A percentile compares a stretch with the other conserved stretches of the same genome.
phyloP scores from a whole-genome alignment of 2,797 vertebrate genomes.

The Acanthurus leucopareius region DNA sequence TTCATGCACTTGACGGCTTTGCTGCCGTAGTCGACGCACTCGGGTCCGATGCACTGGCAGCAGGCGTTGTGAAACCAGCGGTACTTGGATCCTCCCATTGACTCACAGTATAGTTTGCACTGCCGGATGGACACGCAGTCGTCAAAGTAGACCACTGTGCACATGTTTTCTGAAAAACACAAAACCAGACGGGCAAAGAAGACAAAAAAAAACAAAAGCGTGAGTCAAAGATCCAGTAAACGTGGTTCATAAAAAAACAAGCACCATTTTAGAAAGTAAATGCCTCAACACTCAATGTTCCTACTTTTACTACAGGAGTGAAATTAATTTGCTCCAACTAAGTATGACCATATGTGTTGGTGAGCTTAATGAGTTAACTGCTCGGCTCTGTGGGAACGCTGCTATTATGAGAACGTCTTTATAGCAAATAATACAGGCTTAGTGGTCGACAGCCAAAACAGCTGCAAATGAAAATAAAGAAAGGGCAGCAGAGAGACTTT shows the following conservation, averaged over 20 bases:
- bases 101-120: slow-evolving; percentile 98
- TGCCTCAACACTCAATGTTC: slow-evolving; percentile 51
- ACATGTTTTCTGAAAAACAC: slow-evolving; percentile 91
- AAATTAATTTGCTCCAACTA: slow-evolving; percentile 51
- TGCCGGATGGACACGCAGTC: slow-evolving; percentile 99
- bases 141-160: slow-evolving; percentile 98
- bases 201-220: not conserved
- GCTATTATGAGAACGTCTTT: slow-evolving; percentile 51
- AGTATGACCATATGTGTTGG: slow-evolving; percentile 63
- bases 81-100: slow-evolving; percentile 99
- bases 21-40: slow-evolving; percentile 98
- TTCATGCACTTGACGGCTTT: slow-evolving; percentile 97
- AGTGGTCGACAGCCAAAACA: slow-evolving; percentile 50
- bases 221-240: slow-evolving; percentile 63
- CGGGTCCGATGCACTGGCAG: slow-evolving; percentile 97
- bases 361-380: slow-evolving; percentile 67
- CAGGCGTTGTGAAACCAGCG: slow-evolving; percentile 99
- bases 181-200: no score
- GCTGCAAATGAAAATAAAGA: slow-evolving; percentile 39
- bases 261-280: slow-evolving; percentile 35
- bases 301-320: slow-evolving; percentile 52
- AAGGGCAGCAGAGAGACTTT: slow-evolving; percentile 36
- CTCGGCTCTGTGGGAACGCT: slow-evolving; percentile 56
- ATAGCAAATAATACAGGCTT: slow-evolving; percentile 52
- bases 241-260: slow-evolving; percentile 38